Evolutionary conservation across 2,888 invertebrate species (phyloP).

Genomic region (Calephelis perditalis): DNA sequence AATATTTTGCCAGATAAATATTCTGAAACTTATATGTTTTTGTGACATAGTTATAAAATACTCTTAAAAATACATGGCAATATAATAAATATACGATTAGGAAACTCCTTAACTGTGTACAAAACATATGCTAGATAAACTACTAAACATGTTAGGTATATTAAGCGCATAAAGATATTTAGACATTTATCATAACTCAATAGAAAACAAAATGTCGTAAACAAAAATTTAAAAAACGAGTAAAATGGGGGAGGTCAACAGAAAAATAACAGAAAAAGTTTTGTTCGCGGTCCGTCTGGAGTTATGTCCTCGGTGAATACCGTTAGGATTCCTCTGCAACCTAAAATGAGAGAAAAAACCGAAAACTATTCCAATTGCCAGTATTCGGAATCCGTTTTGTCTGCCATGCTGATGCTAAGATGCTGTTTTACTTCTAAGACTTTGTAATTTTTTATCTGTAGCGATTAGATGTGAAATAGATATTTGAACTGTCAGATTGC

Average conservation of each 20-base stretch:
- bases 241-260: conserved; percentile 56
- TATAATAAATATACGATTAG: too few species aligned
- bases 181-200: background rate
- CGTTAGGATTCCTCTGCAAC: conserved; percentile 71
- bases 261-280: conserved; percentile 65
- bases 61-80: too few species aligned
- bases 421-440: conserved; percentile 30
- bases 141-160: too few species aligned
- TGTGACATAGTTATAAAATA: too few species aligned
- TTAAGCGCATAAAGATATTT: background rate
- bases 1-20: too few species aligned
- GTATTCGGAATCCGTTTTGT: conserved; percentile 73
- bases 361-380: conserved; percentile 77
- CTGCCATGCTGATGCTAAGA: conserved; percentile 51
- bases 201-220: conserved; percentile 15
- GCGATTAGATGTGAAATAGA: conserved; percentile 10
- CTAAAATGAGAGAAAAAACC: conserved; percentile 58
- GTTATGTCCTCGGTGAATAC: conserved; percentile 70
- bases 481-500: background rate
- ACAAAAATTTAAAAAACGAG: conserved; percentile 50
- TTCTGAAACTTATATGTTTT: too few species aligned
- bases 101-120: too few species aligned
- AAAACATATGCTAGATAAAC: too few species aligned
- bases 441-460: conserved; percentile 18
- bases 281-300: conserved; percentile 58